Evolutionary conservation across 2,797 vertebrate genomes (phyloP).

Genomic region (Thunnus albacares): DNA sequence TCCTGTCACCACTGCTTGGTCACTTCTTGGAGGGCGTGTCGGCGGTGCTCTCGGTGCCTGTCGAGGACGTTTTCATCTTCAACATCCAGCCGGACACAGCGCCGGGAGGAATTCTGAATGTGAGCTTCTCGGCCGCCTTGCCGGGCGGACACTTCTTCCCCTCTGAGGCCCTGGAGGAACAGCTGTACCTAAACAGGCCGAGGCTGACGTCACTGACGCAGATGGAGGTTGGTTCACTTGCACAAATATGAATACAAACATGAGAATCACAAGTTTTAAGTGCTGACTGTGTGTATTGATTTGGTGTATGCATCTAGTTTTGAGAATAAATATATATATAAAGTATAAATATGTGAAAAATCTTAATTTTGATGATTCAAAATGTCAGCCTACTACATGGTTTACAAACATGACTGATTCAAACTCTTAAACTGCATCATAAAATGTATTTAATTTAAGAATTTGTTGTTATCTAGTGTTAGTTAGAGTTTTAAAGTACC

Average conservation of each 20-base stretch:
- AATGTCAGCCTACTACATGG: too few species aligned
- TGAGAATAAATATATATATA: too few species aligned
- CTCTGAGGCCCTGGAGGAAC: conserved; percentile 97
- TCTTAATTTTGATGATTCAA: background rate
- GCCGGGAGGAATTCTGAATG: conserved; percentile 90
- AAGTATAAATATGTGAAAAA: too few species aligned
- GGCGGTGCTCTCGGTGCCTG: conserved; percentile 92
- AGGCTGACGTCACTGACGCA: conserved; percentile 92
- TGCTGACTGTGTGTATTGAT: background rate
- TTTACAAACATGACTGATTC: background rate
- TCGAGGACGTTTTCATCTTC: conserved; percentile 96
- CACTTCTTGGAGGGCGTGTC: conserved; percentile 97
- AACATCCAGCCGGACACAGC: conserved; percentile 96
- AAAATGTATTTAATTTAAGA: background rate
- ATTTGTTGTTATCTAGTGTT: background rate
- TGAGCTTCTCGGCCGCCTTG: conserved; percentile 94
- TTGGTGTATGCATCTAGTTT: background rate
- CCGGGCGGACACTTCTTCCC: conserved; percentile 94
- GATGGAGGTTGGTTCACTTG: conserved; percentile 86
- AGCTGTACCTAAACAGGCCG: conserved; percentile 96
- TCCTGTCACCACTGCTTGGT: conserved; percentile 93
- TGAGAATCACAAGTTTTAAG: background rate
- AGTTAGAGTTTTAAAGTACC: background rate
- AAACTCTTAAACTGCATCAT: background rate
- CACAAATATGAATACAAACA: background rate